Conservation (phyloP, 64 coral and sea anemone species). For the Actinia equina region DNA sequence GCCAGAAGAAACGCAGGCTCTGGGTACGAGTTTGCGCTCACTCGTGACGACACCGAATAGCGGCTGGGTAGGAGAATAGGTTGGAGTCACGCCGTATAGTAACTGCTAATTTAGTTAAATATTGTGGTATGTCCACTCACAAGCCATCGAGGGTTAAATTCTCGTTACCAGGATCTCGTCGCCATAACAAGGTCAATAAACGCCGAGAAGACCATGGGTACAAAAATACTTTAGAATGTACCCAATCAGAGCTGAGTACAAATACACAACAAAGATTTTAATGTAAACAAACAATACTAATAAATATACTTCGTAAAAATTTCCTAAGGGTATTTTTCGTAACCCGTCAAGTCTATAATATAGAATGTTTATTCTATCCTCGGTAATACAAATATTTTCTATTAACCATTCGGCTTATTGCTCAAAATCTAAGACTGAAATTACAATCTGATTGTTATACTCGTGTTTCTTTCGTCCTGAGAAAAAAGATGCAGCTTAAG, state of each 20-base stretch:
- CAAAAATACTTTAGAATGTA: not conserved
- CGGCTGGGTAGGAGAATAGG: too few relatives aligned
- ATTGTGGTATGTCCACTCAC: not conserved
- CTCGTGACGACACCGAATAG: too few relatives aligned
- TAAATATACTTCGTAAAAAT: conserved; percentile 19
- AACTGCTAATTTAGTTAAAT: too few relatives aligned
- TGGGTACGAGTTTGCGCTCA: too few relatives aligned
- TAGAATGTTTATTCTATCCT: not conserved
- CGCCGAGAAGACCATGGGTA: not conserved
- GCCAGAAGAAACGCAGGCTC: too few relatives aligned
- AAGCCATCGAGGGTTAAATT: not conserved
- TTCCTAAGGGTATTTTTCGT: not conserved
- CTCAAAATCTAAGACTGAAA: conserved; percentile 2
- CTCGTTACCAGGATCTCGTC: not conserved
- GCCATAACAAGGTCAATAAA: not conserved
- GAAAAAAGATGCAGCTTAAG: not conserved
- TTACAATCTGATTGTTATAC: not conserved
- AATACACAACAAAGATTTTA: not conserved
- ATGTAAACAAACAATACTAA: conserved; percentile 4
- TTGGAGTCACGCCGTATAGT: too few relatives aligned
- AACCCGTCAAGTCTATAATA: not conserved
- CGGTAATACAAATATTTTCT: not conserved
- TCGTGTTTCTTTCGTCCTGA: not conserved
- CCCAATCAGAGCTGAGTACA: not conserved
- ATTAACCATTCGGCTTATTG: not conserved